Evolutionary conservation across 1,140 invertebrate genomes (phyloP).

Genomic region (Lucilia cuprina): DNA sequence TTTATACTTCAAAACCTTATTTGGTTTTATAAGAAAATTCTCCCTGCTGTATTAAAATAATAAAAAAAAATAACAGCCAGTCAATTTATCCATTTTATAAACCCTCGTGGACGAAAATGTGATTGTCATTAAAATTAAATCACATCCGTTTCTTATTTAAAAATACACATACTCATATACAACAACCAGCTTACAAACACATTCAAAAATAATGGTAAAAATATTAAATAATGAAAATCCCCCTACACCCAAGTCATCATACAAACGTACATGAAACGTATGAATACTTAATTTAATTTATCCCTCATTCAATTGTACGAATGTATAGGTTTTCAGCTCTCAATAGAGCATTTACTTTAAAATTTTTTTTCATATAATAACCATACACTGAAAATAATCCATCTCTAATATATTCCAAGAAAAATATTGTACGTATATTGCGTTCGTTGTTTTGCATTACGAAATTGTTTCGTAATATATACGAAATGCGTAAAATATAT

Average conservation of each 20-base stretch:
- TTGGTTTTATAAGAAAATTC: neutral
- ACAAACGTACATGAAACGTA: neutral
- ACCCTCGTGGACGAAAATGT: neutral
- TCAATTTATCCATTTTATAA: neutral
- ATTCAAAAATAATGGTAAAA: neutral
- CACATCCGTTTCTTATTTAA: slow-evolving; percentile 14
- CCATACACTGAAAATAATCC: too few relatives aligned
- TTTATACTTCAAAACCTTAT: neutral
- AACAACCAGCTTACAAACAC: neutral
- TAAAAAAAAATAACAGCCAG: neutral
- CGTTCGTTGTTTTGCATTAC: too few relatives aligned
- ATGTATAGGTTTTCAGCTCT: neutral
- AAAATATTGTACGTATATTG: too few relatives aligned
- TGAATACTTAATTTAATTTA: slow-evolving; percentile 9
- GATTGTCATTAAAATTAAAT: neutral
- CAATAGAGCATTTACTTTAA: neutral
- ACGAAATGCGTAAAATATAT: too few relatives aligned
- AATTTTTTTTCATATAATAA: neutral
- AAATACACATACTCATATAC: too few relatives aligned
- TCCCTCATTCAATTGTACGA: neutral
- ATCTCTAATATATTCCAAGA: too few relatives aligned
- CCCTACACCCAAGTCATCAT: neutral
- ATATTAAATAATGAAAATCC: neutral
- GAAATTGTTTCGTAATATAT: too few relatives aligned
- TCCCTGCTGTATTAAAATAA: neutral